Evolutionary conservation across 2,888 invertebrate species (phyloP), one percentile per base, ranked within the genome.

Genomic region (Oegoconia quadripuncta): DNA sequence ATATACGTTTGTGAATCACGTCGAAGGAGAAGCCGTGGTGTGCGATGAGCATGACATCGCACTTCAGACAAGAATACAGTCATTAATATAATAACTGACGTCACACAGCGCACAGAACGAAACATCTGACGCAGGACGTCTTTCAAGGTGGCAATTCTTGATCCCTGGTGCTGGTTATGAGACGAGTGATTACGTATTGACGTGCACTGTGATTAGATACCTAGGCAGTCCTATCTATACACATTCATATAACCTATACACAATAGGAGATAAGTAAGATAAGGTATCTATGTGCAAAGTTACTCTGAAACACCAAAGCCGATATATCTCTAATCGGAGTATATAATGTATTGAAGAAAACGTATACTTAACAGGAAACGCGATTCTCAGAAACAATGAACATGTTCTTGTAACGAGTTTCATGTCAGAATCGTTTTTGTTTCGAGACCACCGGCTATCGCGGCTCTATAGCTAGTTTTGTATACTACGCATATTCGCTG

Each of bases 381-480:
- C 22, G 20, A 16, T 40, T 40, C 40, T 32, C 3, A 26, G 40
- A 40, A 40, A 40, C 40, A 40, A 40, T 40, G 35, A 40, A 40
- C 40, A 35, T 40, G 35, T 40, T 40, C 40, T 40, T 25, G 40
- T 40, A 40, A 40, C 40, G 27, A 35, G 40, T 40, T 35, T 40
- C 29, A 14, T 18, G 18, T 36, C 40, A 39, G 25, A 33, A 30
- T 22, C 22, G 36, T 31, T n/a, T n/a, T n/a, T n/a, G n/a, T n/a
- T n/a, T n/a, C n/a, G n/a, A n/a, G n/a, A n/a, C n/a, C n/a, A n/a
- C n/a, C n/a, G n/a, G n/a, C n/a, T n/a, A n/a, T n/a, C n/a, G n/a
- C n/a, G n/a, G n/a, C n/a, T n/a, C n/a, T n/a, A n/a, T n/a, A n/a
- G n/a, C n/a, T n/a, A n/a, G n/a, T n/a, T n/a, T n/a, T n/a, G n/a